These are phyloP conservation scores for Myanophis thanlyinensis DNA, from an alignment of 2,113 vertebrate species.

Conservation along the genomic window DNA sequence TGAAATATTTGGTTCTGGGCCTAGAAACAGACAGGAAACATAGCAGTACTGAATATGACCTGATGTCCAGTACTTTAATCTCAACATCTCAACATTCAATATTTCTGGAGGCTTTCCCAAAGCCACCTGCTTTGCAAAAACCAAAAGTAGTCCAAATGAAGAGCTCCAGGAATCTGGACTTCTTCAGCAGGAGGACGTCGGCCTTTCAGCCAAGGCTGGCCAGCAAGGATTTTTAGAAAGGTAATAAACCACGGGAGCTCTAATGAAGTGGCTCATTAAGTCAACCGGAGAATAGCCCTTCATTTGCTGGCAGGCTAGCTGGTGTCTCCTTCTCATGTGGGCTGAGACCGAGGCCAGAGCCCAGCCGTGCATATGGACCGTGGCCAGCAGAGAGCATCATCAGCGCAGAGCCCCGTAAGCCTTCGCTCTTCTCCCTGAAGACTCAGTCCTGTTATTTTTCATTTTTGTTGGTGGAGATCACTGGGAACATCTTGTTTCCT, in stretches of 20 bases:
- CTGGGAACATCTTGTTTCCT: slow-evolving; percentile 39
- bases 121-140: not conserved
- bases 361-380: not conserved
- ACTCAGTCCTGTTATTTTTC: slow-evolving; percentile 45
- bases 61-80: not conserved
- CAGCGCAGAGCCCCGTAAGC: not conserved
- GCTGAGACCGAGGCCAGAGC: not conserved
- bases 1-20: not conserved
- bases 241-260: not conserved
- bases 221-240: not conserved
- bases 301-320: not conserved
- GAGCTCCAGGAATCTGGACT: not conserved
- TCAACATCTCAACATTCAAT: too few species aligned
- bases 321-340: not conserved
- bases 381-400: not conserved
- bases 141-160: not conserved
- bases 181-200: not conserved
- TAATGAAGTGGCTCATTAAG: not conserved
- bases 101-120: not conserved
- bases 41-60: not conserved
- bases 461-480: slow-evolving; percentile 37
- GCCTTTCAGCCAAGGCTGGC: not conserved
- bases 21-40: not conserved
- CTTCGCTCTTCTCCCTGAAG: not conserved
- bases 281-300: not conserved